phyloP scores from a whole-genome alignment of 2,888 invertebrate genomes.

The Diogma glabrata region DNA sequence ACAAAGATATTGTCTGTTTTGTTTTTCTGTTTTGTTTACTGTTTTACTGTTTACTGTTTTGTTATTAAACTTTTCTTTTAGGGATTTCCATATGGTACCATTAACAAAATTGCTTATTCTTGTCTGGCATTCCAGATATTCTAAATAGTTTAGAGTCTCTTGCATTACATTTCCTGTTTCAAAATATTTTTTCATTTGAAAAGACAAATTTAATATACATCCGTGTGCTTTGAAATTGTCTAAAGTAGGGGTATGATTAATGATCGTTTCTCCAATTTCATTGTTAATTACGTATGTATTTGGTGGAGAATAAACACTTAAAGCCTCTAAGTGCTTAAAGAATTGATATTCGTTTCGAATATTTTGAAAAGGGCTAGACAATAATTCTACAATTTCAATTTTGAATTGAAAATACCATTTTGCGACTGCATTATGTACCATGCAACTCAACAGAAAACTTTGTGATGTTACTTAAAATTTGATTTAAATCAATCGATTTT shows the following conservation, averaged over 20 bases:
- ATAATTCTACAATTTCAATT: background rate
- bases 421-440: background rate
- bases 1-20: background rate
- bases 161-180: background rate
- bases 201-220: background rate
- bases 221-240: background rate
- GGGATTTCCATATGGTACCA: background rate
- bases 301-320: background rate
- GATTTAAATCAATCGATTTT: background rate
- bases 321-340: background rate
- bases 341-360: constrained; percentile 3
- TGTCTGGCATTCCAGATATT: background rate
- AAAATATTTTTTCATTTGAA: constrained; percentile 2
- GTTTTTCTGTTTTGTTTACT: background rate
- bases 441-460: background rate
- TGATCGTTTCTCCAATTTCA: background rate
- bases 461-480: background rate
- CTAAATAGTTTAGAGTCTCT: background rate
- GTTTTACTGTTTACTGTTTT: background rate
- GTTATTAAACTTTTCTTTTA: background rate
- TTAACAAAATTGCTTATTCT: background rate
- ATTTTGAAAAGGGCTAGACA: background rate
- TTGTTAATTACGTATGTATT: background rate
- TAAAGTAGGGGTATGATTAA: background rate
- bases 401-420: constrained; percentile 4